Evolutionary conservation across 2,888 invertebrate genomes (phyloP).

Genomic region (Thumatha senex): DNA sequence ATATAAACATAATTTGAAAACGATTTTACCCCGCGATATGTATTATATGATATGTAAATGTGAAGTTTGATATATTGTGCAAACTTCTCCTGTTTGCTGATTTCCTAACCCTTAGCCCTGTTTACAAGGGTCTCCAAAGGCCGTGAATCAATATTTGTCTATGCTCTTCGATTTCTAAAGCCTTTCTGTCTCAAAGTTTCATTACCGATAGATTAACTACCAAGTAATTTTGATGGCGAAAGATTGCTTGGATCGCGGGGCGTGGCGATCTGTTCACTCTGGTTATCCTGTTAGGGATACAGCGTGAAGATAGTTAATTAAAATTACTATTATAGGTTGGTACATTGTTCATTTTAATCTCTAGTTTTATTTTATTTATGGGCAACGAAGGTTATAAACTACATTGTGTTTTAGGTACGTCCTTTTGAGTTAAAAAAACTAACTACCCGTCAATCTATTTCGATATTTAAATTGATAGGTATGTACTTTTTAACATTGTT

Average conservation of each 20-base stretch:
- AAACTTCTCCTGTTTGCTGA: constrained; percentile 27
- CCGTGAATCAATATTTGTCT: constrained; percentile 64
- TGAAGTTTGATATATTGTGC: constrained; percentile 27
- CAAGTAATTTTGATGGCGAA: too few relatives aligned
- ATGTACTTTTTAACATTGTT: too few relatives aligned
- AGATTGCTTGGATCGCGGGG: too few relatives aligned
- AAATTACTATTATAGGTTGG: constrained; percentile 26
- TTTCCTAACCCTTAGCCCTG: constrained; percentile 40
- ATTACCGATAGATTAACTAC: constrained; percentile 36
- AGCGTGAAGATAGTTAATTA: too few relatives aligned
- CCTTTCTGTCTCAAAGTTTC: constrained; percentile 52
- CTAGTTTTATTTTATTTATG: too few relatives aligned
- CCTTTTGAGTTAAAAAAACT: too few relatives aligned
- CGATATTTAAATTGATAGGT: too few relatives aligned
- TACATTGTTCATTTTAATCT: constrained; percentile 8
- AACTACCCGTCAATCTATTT: too few relatives aligned
- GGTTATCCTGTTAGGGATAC: too few relatives aligned
- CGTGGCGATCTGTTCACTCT: too few relatives aligned
- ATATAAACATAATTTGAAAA: constrained; percentile 10
- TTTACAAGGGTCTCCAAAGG: constrained; percentile 51
- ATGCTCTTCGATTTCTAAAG: constrained; percentile 58
- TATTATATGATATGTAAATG: neutral
- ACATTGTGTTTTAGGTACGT: too few relatives aligned
- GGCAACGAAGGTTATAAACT: too few relatives aligned
- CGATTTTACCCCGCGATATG: constrained; percentile 8